Evolutionary conservation across 2,888 invertebrate species (phyloP).

Genomic region (Chouioia cunea): DNA sequence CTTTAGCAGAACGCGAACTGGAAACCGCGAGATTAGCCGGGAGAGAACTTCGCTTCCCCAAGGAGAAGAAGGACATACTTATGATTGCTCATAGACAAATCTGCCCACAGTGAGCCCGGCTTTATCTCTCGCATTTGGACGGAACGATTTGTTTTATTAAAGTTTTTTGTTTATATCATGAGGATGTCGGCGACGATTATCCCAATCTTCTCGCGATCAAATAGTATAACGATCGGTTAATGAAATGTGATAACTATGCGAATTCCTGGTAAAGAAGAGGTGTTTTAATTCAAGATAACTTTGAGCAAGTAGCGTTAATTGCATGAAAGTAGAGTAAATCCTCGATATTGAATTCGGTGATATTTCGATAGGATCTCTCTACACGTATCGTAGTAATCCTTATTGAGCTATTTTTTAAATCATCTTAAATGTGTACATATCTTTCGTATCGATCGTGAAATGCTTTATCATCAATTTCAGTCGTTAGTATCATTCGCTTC

Average conservation of each 20-base stretch:
- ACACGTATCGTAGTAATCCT: constrained; percentile 35
- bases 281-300: no score
- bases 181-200: background rate
- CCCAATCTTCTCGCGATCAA: constrained; percentile 12
- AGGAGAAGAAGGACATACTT: constrained; percentile 95
- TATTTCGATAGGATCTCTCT: constrained; percentile 36
- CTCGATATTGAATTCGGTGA: constrained; percentile 20
- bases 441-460: constrained; percentile 13
- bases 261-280: no score
- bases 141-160: constrained; percentile 20
- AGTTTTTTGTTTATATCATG: background rate
- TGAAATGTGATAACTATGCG: no score
- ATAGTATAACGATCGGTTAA: no score
- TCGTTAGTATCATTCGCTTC: constrained; percentile 31
- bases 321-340: constrained; percentile 13
- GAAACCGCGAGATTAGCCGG: constrained; percentile 89
- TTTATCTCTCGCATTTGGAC: constrained; percentile 42
- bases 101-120: constrained; percentile 61
- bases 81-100: constrained; percentile 90
- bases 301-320: no score
- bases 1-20: constrained; percentile 87
- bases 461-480: constrained; percentile 26
- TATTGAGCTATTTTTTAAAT: constrained; percentile 30
- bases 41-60: constrained; percentile 91
- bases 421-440: constrained; percentile 36